Base-by-base conservation (phyloP, 2,888 invertebrate genomes). In the Diplazon laetatorius region DNA sequence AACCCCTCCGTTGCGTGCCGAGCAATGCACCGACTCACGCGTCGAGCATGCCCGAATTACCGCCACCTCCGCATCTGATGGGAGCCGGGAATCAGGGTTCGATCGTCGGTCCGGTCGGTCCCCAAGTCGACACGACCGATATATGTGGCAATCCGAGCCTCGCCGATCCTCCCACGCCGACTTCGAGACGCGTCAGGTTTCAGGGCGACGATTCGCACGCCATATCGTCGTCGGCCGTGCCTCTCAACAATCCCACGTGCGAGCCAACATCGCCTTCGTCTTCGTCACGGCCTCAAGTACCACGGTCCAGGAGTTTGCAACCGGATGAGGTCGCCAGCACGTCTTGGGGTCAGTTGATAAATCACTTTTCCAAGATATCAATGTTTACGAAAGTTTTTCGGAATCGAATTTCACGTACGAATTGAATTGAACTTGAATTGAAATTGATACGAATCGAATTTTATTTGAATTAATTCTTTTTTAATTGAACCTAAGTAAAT, bases 31-130 rank as follows among this genome's bases (percentile, higher is more conserved):
- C 92, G 63, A 90, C 91, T 39, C 93, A 93, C 82, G 93, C 93
- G 0, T 93, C 94, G 8, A 94, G 94, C 12, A 93, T 94, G 93
- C 94, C 94, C 1, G 94, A 94, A 88, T 87, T 94, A 59, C 92
- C 92, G 1, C 87, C 91, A 20, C 91, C 91, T 3, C 91, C 50
- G 88, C 92, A 62, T 68, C 50, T 76, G 57, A 62, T 66, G 16
- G 68, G 74, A n/a, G n/a, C n/a, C 6, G 72, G 76, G 9, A 72
- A 78, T 52, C 77, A 75, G 72, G 68, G 90, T 57, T 42, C 72
- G 42, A 71, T 42, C n/a, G 55, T 52, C 25, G 68, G 48, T 89
- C 20, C 82, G 18, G 63, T 65, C 18, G 74, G 76, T 73, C 73
- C 80, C 9, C 35, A 76, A 10, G 63, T 72, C n/a, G 82, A 81